Percentiles rank a stretch among this genome's conserved stretches.
Conservation (phyloP, 2,797 vertebrate genomes). For the Chaetodon trifasciatus region DNA sequence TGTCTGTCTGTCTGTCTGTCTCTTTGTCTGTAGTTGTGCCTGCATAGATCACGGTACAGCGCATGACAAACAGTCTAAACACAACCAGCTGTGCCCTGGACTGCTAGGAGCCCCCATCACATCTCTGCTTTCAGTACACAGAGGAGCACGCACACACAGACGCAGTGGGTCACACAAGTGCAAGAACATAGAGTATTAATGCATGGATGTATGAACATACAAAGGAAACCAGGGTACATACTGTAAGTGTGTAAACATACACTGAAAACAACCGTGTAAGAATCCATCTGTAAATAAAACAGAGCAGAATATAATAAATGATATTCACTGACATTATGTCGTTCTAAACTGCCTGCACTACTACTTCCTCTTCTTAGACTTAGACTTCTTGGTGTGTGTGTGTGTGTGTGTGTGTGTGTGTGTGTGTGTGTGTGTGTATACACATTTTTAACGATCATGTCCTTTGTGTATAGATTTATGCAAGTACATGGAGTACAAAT, state of each 20-base stretch:
- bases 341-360: not conserved
- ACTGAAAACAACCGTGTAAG: not conserved
- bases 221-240: not conserved
- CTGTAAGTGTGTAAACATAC: slow-evolving; percentile 9
- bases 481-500: slow-evolving; percentile 34
- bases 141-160: slow-evolving; percentile 22
- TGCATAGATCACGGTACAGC: slow-evolving; percentile 44
- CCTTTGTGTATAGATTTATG: slow-evolving; percentile 32
- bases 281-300: not conserved
- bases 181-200: slow-evolving; percentile 24
- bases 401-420: slow-evolving; percentile 6
- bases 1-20: slow-evolving; percentile 41
- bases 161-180: not conserved
- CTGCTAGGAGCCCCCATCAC: slow-evolving; percentile 30
- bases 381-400: not conserved
- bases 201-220: slow-evolving; percentile 7
- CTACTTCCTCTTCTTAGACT: not conserved
- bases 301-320: not conserved
- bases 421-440: not conserved
- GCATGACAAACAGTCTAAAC: slow-evolving; percentile 77
- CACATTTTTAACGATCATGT: slow-evolving; percentile 10
- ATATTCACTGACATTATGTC: not conserved
- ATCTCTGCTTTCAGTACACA: slow-evolving; percentile 26
- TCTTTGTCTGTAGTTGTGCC: slow-evolving; percentile 38
- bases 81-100: slow-evolving; percentile 75